Base-by-base conservation (phyloP, 1,140 invertebrate species). In the Sinonovacula constricta region DNA sequence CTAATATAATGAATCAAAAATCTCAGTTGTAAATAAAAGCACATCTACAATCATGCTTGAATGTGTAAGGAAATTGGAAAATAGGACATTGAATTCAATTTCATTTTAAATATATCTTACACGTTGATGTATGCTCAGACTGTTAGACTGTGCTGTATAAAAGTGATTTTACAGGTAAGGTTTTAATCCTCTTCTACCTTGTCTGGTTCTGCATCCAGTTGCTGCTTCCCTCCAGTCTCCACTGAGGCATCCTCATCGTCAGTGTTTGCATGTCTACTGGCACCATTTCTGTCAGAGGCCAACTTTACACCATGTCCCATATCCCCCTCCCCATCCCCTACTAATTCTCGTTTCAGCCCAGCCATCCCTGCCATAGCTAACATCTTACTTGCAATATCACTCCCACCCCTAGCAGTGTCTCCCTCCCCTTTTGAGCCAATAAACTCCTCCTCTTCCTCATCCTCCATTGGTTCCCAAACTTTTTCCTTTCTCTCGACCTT, bases 361-460 rank as follows among this genome's bases (percentile, higher is more conserved):
- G 49, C 51, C 49, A 76, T 66, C 30, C 72, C 72, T 57, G 72
- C 72, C 62, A 76, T 67, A 57, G 53, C 3, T 59, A 76, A 67
- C 72, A 76, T 76, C 34, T 65, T 66, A 67, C 72, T 76, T 30
- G 66, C 59, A 67, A 76, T 76, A 18, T 45, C 39, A 10, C 39
- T 18, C 7, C 39, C 39, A 10, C 7, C 39, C 45, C 56, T 67
- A 22, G 33, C 62, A 45, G 28, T 31, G 54, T 51, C 39, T 36
- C 56, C 62, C n/a, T 36, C 33, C 28, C 18, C 26, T 30, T 57
- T 75, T 18, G 31, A 63, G 24, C 72, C 72, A 22, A 76, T 34
- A 76, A 78, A 69, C 30, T 78, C 75, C 22, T 78, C 75, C 51
- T 78, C 75, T 26, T 78, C 75, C 31, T 78, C 75, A 78, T 78